Evolutionary conservation across 2,888 invertebrate genomes (phyloP).

Genomic region (Drosophila differens): DNA sequence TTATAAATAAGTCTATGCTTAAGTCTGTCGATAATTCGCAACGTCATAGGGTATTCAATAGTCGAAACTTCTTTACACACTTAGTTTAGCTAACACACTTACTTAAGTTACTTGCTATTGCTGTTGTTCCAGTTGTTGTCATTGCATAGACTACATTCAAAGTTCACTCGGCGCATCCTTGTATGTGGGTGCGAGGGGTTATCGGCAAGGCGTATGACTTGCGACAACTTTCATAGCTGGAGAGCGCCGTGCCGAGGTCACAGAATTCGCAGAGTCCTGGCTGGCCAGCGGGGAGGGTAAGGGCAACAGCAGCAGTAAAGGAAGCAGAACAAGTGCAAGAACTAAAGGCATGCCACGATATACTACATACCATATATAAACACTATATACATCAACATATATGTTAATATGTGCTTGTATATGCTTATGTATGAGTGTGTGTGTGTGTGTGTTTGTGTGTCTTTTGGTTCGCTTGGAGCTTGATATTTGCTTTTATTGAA

Average conservation of each 20-base stretch:
- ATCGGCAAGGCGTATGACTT: slow-evolving; percentile 30
- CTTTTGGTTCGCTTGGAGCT: slow-evolving; percentile 55
- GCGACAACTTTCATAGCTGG: slow-evolving; percentile 66
- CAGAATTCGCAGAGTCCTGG: slow-evolving; percentile 59
- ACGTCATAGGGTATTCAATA: slow-evolving; percentile 24
- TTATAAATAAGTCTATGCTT: background rate
- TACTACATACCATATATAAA: slow-evolving; percentile 45
- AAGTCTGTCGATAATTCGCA: too few species aligned
- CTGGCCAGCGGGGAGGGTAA: background rate
- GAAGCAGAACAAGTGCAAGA: slow-evolving; percentile 69
- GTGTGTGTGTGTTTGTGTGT: slow-evolving; percentile 34
- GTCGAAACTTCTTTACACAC: background rate
- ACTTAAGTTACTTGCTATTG: slow-evolving; percentile 8
- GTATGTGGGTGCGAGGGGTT: slow-evolving; percentile 8
- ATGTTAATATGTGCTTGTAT: slow-evolving; percentile 16
- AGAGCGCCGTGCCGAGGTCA: slow-evolving; percentile 69
- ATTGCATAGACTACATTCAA: slow-evolving; percentile 57
- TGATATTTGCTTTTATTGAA: slow-evolving; percentile 82
- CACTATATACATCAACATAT: slow-evolving; percentile 38
- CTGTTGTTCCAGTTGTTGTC: slow-evolving; percentile 41
- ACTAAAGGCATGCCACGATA: slow-evolving; percentile 67
- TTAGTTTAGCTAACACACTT: background rate
- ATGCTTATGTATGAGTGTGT: slow-evolving; percentile 24
- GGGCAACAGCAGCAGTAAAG: slow-evolving; percentile 10
- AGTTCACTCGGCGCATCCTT: slow-evolving; percentile 63